Base-by-base conservation (phyloP, 2,888 invertebrate species). In the Choreutis nemorana region DNA sequence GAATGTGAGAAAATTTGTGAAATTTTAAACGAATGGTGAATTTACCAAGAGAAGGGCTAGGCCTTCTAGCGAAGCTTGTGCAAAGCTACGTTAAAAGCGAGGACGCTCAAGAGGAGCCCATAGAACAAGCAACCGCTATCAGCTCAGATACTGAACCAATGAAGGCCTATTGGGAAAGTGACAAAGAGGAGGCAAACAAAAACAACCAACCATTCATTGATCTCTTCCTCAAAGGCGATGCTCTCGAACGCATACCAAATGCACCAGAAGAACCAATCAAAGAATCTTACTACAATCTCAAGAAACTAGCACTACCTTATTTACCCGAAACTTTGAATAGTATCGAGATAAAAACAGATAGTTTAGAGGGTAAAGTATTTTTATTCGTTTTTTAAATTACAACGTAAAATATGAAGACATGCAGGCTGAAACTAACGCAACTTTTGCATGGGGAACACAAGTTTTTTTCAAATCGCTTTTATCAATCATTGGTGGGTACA, bases 1-100 rank as follows among this genome's bases (percentile, higher is more conserved):
- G 56, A 66, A 65, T 63, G 66, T 54, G 57, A 65, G n/a, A n/a
- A n/a, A n/a, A 59, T 56, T 48, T 58, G 52, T 56, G 55, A 55
- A 49, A n/a, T n/a, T n/a, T n/a, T n/a, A n/a, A n/a, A 70, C 75
- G 59, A 75, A 78, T 78, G 78, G 66, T 71, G 63, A 60, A 65
- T 62, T 47, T 58, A 56, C 55, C 58, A 55, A 58, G 60, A 60
- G 70, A 70, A 64, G 67, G 71, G 65, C 45, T 75, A 37, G 42
- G 59, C 77, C 77, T 75, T 70, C 65, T 77, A 61, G 44, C 64
- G 39, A 66, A 75, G 55, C n/a, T n/a, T n/a, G n/a, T n/a, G n/a
- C n/a, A n/a, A n/a, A n/a, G n/a, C n/a, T n/a, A n/a, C n/a, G n/a
- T n/a, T n/a, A n/a, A 56, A 37, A 56, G 48, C 39, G 56, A 61